Evolutionary conservation across 2,113 vertebrate genomes (phyloP), one percentile per base, ranked within the genome.

Genomic region (Mastomys natalensis): DNA sequence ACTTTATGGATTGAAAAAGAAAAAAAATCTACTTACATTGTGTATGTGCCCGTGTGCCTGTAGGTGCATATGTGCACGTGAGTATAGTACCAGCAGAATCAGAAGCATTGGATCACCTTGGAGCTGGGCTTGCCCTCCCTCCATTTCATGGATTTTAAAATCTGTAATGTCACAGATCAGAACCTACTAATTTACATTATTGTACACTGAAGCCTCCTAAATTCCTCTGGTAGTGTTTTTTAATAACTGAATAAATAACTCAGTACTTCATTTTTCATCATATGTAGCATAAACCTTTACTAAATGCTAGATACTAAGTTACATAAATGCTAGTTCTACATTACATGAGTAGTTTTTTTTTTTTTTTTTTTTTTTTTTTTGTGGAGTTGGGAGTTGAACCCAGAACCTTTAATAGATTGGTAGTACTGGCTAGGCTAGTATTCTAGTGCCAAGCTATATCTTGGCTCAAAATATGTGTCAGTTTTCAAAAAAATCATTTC

Each of bases 221-320:
- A 95, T 89, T 91, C 7, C 12, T 90, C 26, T 85, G 31, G 22
- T 87, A 94, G 48, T 90, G 31, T 77, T 70, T 96, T 95, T 97
- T 86, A 64, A 72, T 40, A 58, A 62, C 51, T 55, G 80, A 37
- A 91, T 81, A 95, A 91, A 88, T 91, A 92, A 26, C 16, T 92
- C 37, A n/a, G 19, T 85, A 6, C 90, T 51, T 87, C 48, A 22
- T 37, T 86, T 95, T 89, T 82, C 62, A 90, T 97, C 43, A 43
- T 72, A 84, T 62, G 78, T 95, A 97, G 60, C 78, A 34, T 68
- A 92, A 0, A 31, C 53, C 76, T 91, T 86, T 94, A 60, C 26
- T 80, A 7, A 81, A 43, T 94, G 58, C 19, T 37, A 55, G 34
- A 17, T 88, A 93, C 80, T 93, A 68, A 68, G 1, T 84, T 68